Percentiles rank a stretch among this genome's conserved stretches.
Conservation (phyloP, 2,797 vertebrate species). For the Glossophaga mutica region DNA sequence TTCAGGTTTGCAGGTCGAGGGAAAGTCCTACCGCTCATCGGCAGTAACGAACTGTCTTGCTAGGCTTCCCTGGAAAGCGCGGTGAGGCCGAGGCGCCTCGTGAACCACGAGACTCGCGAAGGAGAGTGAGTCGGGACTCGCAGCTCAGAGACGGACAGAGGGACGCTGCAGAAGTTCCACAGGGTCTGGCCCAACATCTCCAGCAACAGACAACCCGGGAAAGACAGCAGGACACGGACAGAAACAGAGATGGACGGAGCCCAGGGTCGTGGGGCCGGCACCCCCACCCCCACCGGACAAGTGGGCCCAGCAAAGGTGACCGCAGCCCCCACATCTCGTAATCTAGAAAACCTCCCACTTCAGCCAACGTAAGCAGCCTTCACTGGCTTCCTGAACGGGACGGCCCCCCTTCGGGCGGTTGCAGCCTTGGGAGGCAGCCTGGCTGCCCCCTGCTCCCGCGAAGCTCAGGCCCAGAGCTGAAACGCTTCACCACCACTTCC, state of each 20-base stretch:
- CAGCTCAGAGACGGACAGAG: background rate
- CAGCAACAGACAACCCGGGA: background rate
- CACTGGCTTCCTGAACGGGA: background rate
- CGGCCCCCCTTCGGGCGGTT: too few relatives aligned
- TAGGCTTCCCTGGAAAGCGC: background rate
- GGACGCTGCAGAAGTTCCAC: background rate
- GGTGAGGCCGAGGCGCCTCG: background rate
- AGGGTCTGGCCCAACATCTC: background rate
- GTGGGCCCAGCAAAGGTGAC: background rate
- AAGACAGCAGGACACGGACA: background rate
- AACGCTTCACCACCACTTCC: background rate
- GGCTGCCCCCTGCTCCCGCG: background rate
- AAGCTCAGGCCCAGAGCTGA: background rate
- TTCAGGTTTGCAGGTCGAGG: background rate
- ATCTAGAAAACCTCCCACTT: background rate
- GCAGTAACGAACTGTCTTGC: rapidly evolving
- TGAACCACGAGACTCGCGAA: background rate
- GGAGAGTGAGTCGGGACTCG: background rate
- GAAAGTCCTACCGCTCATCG: background rate
- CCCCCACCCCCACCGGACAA: background rate
- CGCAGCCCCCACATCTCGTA: background rate
- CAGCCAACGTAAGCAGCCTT: background rate
- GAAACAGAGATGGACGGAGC: background rate
- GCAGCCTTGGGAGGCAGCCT: background rate
- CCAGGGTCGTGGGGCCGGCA: too few relatives aligned